phyloP scores from a whole-genome alignment of 2,797 vertebrate genomes.

The Gadopsis marmoratus region DNA sequence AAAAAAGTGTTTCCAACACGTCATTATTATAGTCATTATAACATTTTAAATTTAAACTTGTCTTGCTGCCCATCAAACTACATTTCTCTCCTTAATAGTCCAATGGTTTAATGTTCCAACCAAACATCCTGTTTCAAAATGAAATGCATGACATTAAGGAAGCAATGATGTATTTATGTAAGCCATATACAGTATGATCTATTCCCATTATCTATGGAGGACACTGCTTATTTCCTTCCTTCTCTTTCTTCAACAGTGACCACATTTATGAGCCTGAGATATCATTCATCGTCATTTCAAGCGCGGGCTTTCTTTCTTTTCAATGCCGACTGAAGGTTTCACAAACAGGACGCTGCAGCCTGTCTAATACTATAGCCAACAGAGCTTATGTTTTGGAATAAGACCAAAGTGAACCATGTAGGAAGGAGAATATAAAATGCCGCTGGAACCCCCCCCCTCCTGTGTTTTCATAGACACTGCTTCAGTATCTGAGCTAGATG shows the following conservation, averaged over 20 bases:
- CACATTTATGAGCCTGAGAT: conserved; percentile 35
- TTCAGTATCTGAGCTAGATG: conserved; percentile 30
- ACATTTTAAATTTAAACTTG: background rate
- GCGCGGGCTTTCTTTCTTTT: conserved; percentile 14
- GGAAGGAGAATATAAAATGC: conserved; percentile 35
- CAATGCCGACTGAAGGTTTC: conserved; percentile 13
- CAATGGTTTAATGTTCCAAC: conserved; percentile 25
- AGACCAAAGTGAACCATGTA: conserved; percentile 38
- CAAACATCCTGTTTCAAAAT: conserved; percentile 40
- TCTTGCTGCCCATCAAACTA: conserved; percentile 5
- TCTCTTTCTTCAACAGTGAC: conserved; percentile 26
- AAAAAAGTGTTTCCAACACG: conserved; percentile 5
- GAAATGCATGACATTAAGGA: conserved; percentile 47
- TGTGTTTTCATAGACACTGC: conserved; percentile 31
- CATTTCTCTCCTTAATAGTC: conserved; percentile 35
- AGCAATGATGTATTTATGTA: conserved; percentile 31
- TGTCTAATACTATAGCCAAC: conserved; percentile 1
- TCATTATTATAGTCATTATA: background rate
- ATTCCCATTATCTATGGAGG: conserved; percentile 14
- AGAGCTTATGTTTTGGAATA: conserved; percentile 33
- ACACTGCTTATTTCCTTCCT: conserved; percentile 14
- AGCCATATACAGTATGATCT: conserved; percentile 34
- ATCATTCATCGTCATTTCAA: conserved; percentile 24
- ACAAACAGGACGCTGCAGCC: conserved; percentile 16
- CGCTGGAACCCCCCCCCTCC: background rate